Percentiles rank a stretch among this genome's conserved stretches.
phyloP scores from a whole-genome alignment of 1,140 invertebrate genomes.

The Dendrolimus punctatus region DNA sequence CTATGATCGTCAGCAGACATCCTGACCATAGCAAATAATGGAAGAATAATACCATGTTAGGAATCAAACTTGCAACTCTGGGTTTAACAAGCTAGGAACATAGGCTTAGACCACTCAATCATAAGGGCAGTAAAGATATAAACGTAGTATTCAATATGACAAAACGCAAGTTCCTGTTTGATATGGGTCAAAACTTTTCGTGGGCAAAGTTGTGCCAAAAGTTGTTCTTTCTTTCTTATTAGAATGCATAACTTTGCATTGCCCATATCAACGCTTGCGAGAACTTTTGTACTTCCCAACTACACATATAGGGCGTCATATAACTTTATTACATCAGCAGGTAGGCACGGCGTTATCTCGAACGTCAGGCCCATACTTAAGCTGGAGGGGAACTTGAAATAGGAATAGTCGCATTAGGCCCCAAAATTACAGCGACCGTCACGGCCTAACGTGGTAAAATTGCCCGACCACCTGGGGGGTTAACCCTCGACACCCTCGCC shows the following conservation, averaged over 20 bases:
- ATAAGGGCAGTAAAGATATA: too few species aligned
- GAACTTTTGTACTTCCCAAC: background rate
- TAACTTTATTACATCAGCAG: conserved; percentile 4
- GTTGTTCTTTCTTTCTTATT: too few species aligned
- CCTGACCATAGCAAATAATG: too few species aligned
- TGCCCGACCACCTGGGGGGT: conserved; percentile 57
- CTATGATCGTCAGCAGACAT: too few species aligned
- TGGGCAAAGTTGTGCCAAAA: too few species aligned
- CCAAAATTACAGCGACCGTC: conserved; percentile 68
- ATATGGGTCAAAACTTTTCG: too few species aligned
- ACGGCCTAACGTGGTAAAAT: conserved; percentile 67
- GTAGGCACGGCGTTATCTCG: conserved; percentile 46
- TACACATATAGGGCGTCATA: conserved; percentile 1
- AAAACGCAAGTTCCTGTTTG: too few species aligned
- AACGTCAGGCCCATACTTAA: conserved; percentile 55
- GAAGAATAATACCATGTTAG: too few species aligned
- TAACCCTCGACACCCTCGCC: conserved; percentile 35
- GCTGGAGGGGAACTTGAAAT: conserved; percentile 57
- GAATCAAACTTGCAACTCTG: too few species aligned
- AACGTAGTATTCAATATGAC: too few species aligned
- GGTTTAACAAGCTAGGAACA: too few species aligned
- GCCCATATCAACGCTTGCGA: background rate
- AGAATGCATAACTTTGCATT: background rate
- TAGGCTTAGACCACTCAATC: too few species aligned
- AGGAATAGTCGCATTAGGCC: conserved; percentile 68